Evolutionary conservation across 2,113 vertebrate genomes (phyloP).

Genomic region (Psettodes erumei): DNA sequence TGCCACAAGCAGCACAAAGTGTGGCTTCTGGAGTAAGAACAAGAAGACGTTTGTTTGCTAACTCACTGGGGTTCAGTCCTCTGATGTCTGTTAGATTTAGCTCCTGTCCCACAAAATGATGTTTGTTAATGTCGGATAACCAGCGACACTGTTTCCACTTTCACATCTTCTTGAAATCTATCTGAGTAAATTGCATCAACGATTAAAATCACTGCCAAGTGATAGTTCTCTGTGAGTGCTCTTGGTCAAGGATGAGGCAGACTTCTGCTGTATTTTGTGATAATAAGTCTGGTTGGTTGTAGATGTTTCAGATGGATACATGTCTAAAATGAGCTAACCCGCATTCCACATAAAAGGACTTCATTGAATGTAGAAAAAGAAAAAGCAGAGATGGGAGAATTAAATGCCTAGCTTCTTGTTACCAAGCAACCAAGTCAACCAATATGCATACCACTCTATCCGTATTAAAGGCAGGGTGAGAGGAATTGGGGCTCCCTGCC

Average conservation of each 20-base stretch:
- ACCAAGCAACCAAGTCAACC: conserved; percentile 79
- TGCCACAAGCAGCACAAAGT: conserved; percentile 67
- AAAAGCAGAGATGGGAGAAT: conserved; percentile 48
- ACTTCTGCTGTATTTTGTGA: conserved; percentile 52
- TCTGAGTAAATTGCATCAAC: conserved; percentile 14
- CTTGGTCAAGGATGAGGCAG: conserved; percentile 5
- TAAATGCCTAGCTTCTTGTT: conserved; percentile 70
- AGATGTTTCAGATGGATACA: conserved; percentile 36
- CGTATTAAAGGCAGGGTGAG: conserved; percentile 54
- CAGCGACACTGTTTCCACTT: conserved; percentile 26
- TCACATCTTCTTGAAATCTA: conserved; percentile 32
- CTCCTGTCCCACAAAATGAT: conserved; percentile 54
- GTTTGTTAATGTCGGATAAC: conserved; percentile 52
- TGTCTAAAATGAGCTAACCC: conserved; percentile 49
- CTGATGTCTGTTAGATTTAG: conserved; percentile 63
- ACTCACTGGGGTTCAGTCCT: conserved; percentile 58
- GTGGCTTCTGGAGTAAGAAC: conserved; percentile 66
- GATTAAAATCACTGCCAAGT: conserved; percentile 34
- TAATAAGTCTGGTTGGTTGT: conserved; percentile 40
- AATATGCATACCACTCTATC: conserved; percentile 59
- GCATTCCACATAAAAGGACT: conserved; percentile 49
- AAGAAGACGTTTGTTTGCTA: conserved; percentile 70
- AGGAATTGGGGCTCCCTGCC: conserved; percentile 40
- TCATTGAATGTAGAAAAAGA: conserved; percentile 62
- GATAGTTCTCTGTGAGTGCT: conserved; percentile 22